A percentile compares a stretch with the other conserved stretches of the same genome.
Conservation (phyloP, 1,140 invertebrate species). For the Streblospio benedicti region DNA sequence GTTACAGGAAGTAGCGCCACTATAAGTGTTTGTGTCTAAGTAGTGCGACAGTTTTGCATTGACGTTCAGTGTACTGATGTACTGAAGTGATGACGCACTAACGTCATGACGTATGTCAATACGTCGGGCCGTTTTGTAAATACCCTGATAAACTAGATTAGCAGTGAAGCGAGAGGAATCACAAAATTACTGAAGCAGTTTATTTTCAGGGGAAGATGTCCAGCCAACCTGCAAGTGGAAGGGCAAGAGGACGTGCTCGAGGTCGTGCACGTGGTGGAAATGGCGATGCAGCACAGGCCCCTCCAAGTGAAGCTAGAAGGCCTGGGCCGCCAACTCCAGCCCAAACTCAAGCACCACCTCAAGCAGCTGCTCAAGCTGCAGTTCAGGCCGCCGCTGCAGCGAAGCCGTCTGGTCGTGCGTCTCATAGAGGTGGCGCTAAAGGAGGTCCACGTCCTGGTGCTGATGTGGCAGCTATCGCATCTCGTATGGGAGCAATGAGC, state of each 20-base stretch:
- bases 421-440: not conserved
- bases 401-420: not conserved
- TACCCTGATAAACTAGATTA: too few species aligned
- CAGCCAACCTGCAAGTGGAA: not conserved
- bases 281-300: not conserved
- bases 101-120: too few species aligned
- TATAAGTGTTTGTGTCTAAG: too few species aligned
- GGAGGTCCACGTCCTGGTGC: not conserved
- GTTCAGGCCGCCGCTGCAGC: not conserved
- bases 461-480: not conserved
- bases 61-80: too few species aligned
- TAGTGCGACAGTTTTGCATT: too few species aligned
- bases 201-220: too few species aligned
- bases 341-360: too few species aligned
- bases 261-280: not conserved
- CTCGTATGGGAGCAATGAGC: not conserved
- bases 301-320: not conserved
- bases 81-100: too few species aligned
- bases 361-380: not conserved
- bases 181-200: too few species aligned
- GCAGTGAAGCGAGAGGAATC: too few species aligned
- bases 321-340: not conserved
- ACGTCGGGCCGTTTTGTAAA: too few species aligned
- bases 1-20: too few species aligned
- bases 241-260: conserved; percentile 5